These are phyloP conservation scores for Timema podura DNA, from an alignment of 2,888 invertebrate species.

Conservation along the genomic window DNA sequence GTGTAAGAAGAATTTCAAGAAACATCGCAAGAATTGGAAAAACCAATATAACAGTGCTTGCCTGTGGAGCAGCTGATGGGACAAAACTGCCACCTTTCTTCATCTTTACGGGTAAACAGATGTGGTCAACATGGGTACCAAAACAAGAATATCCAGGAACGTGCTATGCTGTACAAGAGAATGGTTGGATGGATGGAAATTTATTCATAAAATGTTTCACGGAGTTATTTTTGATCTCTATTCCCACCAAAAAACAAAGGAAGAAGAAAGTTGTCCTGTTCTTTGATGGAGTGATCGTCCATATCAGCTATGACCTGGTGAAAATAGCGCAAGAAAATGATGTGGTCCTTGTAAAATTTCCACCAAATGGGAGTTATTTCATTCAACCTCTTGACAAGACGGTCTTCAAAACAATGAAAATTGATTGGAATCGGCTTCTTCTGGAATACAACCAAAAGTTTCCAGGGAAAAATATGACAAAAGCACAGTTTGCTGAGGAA, in stretches of 20 bases:
- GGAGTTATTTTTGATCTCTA: not conserved
- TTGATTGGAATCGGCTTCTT: not conserved
- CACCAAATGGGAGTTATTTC: slow-evolving; percentile 4
- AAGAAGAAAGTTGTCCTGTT: slow-evolving; percentile 2
- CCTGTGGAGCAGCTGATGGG: not conserved
- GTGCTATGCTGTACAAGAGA: not conserved
- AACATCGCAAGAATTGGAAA: not conserved
- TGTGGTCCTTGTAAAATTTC: not conserved
- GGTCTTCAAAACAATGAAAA: slow-evolving; percentile 3
- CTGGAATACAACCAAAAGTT: not conserved
- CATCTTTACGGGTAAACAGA: not conserved
- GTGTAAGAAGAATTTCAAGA: slow-evolving; percentile 6
- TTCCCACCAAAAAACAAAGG: not conserved
- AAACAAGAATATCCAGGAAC: not conserved
- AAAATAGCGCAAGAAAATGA: not conserved
- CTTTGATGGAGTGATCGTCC: not conserved
- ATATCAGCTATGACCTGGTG: not conserved
- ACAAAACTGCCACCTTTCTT: not conserved
- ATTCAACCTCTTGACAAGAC: slow-evolving; percentile 1
- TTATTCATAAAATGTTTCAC: not conserved
- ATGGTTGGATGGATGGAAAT: slow-evolving; percentile 10
- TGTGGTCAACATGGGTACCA: not conserved
- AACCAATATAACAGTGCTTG: slow-evolving; percentile 2
- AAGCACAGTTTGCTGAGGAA: not conserved
- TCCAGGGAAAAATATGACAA: not conserved